Evolutionary conservation across 1,140 invertebrate species (phyloP), one percentile per base, ranked within the genome.

Genomic region (Microplitis demolitor): DNA sequence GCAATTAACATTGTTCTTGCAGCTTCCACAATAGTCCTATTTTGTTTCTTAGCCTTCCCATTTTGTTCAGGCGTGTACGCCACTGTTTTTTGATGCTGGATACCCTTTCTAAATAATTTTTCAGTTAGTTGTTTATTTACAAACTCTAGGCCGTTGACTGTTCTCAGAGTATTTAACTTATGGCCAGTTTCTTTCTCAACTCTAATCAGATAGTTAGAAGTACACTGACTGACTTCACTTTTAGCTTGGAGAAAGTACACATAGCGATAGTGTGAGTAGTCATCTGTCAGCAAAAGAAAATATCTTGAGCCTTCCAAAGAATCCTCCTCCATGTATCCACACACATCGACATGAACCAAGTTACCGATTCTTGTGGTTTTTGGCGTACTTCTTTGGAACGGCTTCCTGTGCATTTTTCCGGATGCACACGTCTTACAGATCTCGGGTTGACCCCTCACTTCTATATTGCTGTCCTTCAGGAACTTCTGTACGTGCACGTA

Each of bases 51-150:
- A 35, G 78, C 76, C 3, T 78, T 67, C 1, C 83, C 83, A 71
- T 86, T 86, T 78, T 85, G 82, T 73, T 87, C 78, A 9, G 84
- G 82, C 6, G 81, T 82, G 62, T 86, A 83, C 4, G 75, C 70
- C 24, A 77, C 72, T 11, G 79, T 82, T 6, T 74, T 60, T 63
- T 78, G 63, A 13, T 74, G 69, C 9, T 45, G 75, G 53, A 58
- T 78, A 69, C 60, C 14, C 4, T 33, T 62, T 69, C 39, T 66
- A 69, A 1, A 16, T 3, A 61, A 14, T 24, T 71, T 16, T 50
- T 54, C 37, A 31, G n/a, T 24, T 8, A 74, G 56, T 34, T 74
- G 1, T n/a, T 66, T 24, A 34, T 71, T 74, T 14, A 58, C 24
- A 54, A 74, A 74, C 37, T 71, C 64, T 3, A 62, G n/a, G 1